phyloP scores from a whole-genome alignment of 2,888 invertebrate genomes.

The Polyommatus icarus region DNA sequence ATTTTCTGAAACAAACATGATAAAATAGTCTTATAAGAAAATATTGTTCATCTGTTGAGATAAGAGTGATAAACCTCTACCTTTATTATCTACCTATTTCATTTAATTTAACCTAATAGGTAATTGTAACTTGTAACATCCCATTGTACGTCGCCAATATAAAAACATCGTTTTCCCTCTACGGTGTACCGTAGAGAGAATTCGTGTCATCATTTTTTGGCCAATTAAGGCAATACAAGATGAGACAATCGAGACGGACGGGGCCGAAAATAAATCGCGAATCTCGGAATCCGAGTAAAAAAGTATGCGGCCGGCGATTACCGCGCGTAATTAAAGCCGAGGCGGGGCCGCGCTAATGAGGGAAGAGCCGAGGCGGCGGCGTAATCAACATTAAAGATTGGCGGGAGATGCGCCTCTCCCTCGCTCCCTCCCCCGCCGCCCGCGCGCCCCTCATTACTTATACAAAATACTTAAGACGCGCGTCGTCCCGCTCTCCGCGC shows the following conservation, averaged over 20 bases:
- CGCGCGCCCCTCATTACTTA: constrained; percentile 81
- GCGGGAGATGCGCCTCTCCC: constrained; percentile 76
- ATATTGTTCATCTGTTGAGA: neutral
- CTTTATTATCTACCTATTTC: neutral
- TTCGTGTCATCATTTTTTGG: constrained; percentile 40
- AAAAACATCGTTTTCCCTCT: neutral
- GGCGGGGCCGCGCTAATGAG: constrained; percentile 79
- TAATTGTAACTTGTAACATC: constrained; percentile 3
- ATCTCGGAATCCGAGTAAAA: constrained; percentile 51
- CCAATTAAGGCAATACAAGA: constrained; percentile 50
- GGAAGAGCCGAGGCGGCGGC: constrained; percentile 75
- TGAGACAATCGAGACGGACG: constrained; percentile 40
- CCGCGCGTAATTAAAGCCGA: constrained; percentile 73
- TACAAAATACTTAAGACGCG: constrained; percentile 81
- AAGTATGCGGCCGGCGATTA: constrained; percentile 56
- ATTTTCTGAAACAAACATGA: neutral
- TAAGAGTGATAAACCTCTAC: neutral
- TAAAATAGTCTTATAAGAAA: constrained; percentile 3
- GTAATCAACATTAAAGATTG: constrained; percentile 81
- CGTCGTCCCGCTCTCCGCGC: constrained; percentile 83
- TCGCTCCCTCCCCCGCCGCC: constrained; percentile 62
- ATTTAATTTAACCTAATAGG: constrained; percentile 12
- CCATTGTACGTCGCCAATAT: neutral
- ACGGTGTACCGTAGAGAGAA: constrained; percentile 23
- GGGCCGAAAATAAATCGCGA: constrained; percentile 49